Evolutionary conservation across 2,888 invertebrate genomes (phyloP), one percentile per base, ranked within the genome.

Genomic region (Rhogogaster chlorosoma): DNA sequence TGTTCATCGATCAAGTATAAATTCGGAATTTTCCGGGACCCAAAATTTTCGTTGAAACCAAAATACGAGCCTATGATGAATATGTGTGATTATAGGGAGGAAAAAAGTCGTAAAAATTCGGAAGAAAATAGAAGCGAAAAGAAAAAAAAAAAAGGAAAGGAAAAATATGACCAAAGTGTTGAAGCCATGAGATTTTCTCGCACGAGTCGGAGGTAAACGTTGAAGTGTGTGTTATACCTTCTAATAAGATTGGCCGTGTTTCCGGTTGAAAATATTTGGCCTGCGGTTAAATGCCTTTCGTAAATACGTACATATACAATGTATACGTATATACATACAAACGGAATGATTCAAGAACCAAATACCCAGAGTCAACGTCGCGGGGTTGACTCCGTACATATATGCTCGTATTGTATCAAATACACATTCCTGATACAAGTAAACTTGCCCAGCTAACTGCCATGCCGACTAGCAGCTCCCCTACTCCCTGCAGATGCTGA

Each of bases 331-430:
- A 49, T 7, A 53, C 9, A 32, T n/a, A 77, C 49, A 53, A 61
- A 36, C 90, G 89, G 90, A 92, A 91, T 92, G 92, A 92, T 93
- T 93, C 92, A 92, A 92, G 92, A 93, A 93, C 92, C 93, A 93
- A 93, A 93, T 92, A 93, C 88, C 90, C 89, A 92, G 91, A 93
- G 92, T 92, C 93, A 93, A 93, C 90, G 80, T 80, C 89, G 89
- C 86, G 89, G 89, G 90, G 90, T 92, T 92, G 91, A 91, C 92
- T 91, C 88, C 90, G 91, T 92, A 92, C 92, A 93, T 91, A 92
- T 49, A 77, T 77, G 45, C 77, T 77, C 29, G 53, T n/a, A 77
- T 91, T 91, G 90, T 90, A 91, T 90, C 90, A 89, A 92, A 86
- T 85, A 86, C 84, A 86, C 57, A 38, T 53, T 45, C 49, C 77